Base-by-base conservation (phyloP, 2,888 invertebrate genomes). In the Mayetiola destructor region DNA sequence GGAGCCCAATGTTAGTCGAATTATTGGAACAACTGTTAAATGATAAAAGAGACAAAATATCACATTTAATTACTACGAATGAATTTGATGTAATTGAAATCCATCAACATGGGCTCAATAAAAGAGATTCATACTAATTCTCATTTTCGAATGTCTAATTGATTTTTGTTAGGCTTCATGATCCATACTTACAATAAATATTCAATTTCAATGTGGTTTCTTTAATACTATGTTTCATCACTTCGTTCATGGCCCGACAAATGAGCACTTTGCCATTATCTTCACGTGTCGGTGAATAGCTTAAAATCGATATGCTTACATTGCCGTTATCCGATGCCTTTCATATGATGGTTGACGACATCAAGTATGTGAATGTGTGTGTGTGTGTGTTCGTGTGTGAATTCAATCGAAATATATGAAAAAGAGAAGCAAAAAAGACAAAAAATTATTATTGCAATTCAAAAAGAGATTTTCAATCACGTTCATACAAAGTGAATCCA, bases 141-240 rank as follows among this genome's bases (percentile, higher is more conserved):
- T 32, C 6, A 32, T 9, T 32, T 12, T 42, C 10, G 10, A 10
- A 42, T 42, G 16, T 53, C 30, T n/a, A n/a, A n/a, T n/a, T n/a
- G n/a, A n/a, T n/a, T n/a, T n/a, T n/a, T n/a, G n/a, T n/a, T n/a
- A n/a, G n/a, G n/a, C n/a, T n/a, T n/a, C n/a, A n/a, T n/a, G n/a
- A n/a, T n/a, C n/a, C n/a, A 60, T 70, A 80, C 91, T 88, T 76
- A 92, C 92, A 92, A 73, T 85, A 86, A 62, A 92, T 84, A 74
- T 88, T 85, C 59, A 92, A 77, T 67, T 82, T 84, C 78, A 88
- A 81, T 55, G 81, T 81, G 61, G 87, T 84, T 70, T 92, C 90
- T 60, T 83, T 78, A 21, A 82, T 78, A 59, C 84, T 80, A 63
- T 80, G 82, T 63, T 81, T 80, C 23, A 90, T 77, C 62, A 82